A percentile compares a stretch with the other conserved stretches of the same genome.
These are phyloP conservation scores for Macaca mulatta DNA, from an alignment of 2,113 vertebrate species.

Conservation along the genomic window DNA sequence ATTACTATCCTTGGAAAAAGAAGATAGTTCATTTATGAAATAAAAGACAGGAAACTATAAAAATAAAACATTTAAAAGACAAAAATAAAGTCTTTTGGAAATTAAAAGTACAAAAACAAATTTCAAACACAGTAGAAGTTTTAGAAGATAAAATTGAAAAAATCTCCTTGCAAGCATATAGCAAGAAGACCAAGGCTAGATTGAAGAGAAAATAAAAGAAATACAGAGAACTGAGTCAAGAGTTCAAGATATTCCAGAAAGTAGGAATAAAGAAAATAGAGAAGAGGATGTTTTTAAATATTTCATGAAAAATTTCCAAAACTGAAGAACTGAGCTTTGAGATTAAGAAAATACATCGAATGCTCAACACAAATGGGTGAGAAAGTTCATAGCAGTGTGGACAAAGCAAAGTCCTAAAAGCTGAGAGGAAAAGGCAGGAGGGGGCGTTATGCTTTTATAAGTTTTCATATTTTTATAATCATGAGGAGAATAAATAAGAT, in stretches of 20 bases:
- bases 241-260: background rate
- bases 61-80: background rate
- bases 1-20: background rate
- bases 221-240: background rate
- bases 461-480: background rate
- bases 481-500: background rate
- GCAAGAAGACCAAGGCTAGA: background rate
- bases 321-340: background rate
- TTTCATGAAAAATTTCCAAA: background rate
- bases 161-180: background rate
- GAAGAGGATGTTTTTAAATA: background rate
- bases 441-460: background rate
- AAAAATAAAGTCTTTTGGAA: background rate
- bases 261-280: background rate
- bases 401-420: background rate
- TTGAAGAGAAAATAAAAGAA: background rate
- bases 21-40: background rate
- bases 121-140: background rate
- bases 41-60: constrained; percentile 13
- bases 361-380: background rate
- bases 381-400: background rate
- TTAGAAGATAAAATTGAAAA: background rate
- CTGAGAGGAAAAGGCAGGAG: background rate
- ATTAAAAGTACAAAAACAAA: background rate
- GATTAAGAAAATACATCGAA: background rate